These are phyloP conservation scores for Boloria euphrosyne DNA, from an alignment of 2,888 invertebrate species.

Conservation along the genomic window DNA sequence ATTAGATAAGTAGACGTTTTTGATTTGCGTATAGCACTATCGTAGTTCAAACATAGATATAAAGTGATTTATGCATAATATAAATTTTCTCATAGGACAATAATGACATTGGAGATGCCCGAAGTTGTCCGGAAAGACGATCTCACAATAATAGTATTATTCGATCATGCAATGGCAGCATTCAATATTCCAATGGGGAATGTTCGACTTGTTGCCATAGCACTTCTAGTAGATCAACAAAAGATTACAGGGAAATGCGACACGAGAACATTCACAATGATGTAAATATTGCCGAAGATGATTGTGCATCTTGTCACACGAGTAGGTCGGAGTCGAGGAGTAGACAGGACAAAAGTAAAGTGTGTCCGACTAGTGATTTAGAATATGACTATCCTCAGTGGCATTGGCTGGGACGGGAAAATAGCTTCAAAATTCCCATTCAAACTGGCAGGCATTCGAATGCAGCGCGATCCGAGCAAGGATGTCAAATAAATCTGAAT, in stretches of 20 bases:
- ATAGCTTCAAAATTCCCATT: conserved; percentile 80
- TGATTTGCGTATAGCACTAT: conserved; percentile 57
- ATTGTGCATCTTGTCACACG: conserved; percentile 74
- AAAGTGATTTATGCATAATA: conserved; percentile 28
- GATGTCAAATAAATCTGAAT: conserved; percentile 84
- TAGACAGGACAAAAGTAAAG: conserved; percentile 78
- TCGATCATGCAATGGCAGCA: conserved; percentile 76
- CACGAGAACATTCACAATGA: conserved; percentile 70
- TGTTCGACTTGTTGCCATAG: conserved; percentile 78
- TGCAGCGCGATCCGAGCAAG: conserved; percentile 75
- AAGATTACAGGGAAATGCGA: conserved; percentile 74
- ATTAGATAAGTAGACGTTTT: conserved; percentile 56
- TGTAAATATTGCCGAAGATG: conserved; percentile 72
- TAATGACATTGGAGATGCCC: conserved; percentile 72
- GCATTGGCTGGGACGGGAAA: conserved; percentile 78
- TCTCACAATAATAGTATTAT: conserved; percentile 80
- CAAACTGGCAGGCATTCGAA: conserved; percentile 75
- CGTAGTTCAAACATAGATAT: conserved; percentile 35
- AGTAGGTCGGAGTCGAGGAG: conserved; percentile 76
- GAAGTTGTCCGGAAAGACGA: conserved; percentile 74
- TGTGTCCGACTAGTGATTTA: conserved; percentile 76
- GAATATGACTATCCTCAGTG: conserved; percentile 79
- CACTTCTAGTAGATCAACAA: conserved; percentile 76
- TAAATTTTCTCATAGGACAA: conserved; percentile 66
- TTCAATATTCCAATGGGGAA: conserved; percentile 77